Percentiles rank a stretch among this genome's conserved stretches.
Conservation (phyloP, 37 sponge, comb jelly and placozoan species). For the Bolinopsis microptera region DNA sequence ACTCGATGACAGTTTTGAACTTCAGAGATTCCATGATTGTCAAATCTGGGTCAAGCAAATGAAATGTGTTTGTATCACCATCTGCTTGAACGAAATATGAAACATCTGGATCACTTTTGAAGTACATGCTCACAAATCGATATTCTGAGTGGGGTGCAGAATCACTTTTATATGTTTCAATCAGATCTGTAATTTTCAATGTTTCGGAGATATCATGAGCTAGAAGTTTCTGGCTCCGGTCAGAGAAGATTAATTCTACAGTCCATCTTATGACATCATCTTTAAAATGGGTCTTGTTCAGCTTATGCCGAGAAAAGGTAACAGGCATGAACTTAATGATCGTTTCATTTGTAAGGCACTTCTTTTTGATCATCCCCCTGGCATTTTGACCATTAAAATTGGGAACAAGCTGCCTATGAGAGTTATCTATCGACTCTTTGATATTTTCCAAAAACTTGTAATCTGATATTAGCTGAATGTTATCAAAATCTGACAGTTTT, state of each 20-base stretch:
- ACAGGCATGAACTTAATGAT: not conserved
- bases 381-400: not conserved
- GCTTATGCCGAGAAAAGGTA: not conserved
- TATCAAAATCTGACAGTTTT: conserved; percentile 39
- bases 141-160: not conserved
- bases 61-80: not conserved
- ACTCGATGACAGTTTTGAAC: conserved; percentile 7
- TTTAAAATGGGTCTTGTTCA: not conserved
- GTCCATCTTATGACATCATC: conserved; percentile 11
- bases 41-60: not conserved
- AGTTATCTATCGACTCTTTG: not conserved
- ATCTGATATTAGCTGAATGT: conserved; percentile 1
- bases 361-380: not conserved
- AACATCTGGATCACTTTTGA: not conserved
- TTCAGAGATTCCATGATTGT: not conserved
- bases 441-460: conserved; percentile 10
- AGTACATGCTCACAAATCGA: not conserved
- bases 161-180: not conserved
- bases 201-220: not conserved
- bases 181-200: not conserved
- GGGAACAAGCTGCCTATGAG: not conserved
- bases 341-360: conserved; percentile 10
- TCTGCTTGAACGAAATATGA: conserved; percentile 1
- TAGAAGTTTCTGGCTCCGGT: not conserved
- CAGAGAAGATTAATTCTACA: not conserved